These are phyloP conservation scores for Eupithecia tripunctaria DNA, from an alignment of 2,888 invertebrate genomes.

Conservation along the genomic window DNA sequence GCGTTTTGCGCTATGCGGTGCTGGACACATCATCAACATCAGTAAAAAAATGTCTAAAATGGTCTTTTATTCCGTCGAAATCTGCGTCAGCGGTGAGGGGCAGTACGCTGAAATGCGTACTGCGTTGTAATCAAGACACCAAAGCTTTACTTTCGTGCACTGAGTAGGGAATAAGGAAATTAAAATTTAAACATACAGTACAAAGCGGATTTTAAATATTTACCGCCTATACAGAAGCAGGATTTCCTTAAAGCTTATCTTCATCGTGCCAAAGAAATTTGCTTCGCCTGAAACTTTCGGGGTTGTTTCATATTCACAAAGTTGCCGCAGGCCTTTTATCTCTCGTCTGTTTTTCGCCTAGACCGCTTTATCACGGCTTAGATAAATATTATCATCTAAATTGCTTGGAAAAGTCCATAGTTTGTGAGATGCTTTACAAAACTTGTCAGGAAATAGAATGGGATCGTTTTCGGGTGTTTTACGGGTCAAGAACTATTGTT, in stretches of 20 bases:
- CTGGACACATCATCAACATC: no score
- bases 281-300: slow-evolving; percentile 30
- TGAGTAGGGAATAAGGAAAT: slow-evolving; percentile 7
- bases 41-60: no score
- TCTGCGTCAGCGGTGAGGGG: no score
- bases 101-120: no score
- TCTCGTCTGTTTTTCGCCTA: slow-evolving; percentile 45
- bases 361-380: slow-evolving; percentile 45
- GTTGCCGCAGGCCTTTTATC: slow-evolving; percentile 37
- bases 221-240: slow-evolving; percentile 33
- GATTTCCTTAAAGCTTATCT: slow-evolving; percentile 44
- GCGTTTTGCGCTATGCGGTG: no score
- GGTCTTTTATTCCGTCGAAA: no score
- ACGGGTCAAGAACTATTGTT: slow-evolving; percentile 22
- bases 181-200: slow-evolving; percentile 45
- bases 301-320: slow-evolving; percentile 38
- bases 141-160: background rate
- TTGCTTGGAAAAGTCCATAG: slow-evolving; percentile 40
- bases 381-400: slow-evolving; percentile 53
- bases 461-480: slow-evolving; percentile 19
- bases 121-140: no score
- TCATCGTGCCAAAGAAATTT: slow-evolving; percentile 33
- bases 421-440: slow-evolving; percentile 40
- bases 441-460: slow-evolving; percentile 29
- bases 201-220: slow-evolving; percentile 36